Base-by-base conservation (phyloP, 2,797 vertebrate species). In the Cryptoprocta ferox region DNA sequence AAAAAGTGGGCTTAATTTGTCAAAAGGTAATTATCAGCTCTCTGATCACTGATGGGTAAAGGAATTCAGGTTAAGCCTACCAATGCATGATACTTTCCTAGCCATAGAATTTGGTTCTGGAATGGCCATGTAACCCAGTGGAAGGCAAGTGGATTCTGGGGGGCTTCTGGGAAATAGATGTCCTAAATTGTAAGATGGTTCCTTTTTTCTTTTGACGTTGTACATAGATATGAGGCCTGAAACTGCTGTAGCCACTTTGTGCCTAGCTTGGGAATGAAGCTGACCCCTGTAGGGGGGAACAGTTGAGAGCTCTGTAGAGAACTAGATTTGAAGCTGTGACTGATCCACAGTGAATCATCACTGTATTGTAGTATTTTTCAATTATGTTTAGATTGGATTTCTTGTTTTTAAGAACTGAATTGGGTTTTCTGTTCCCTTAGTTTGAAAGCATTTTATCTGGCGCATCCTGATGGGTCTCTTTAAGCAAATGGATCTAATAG, bases 401-500 rank as follows among this genome's bases (percentile, higher is more conserved):
- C 86, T 73, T 91, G 2, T 81, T 87, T 73, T 39, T 88, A 80
- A 94, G 42, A 88, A 42, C 70, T 71, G 53, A 91, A 88, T 37
- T 59, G 32, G 37, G 42, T 86, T 92, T 93, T 87, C 59, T 92
- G 48, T 78, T 87, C 71, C 19, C 35, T 95, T 37, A 15, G 42
- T 82, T 82, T 93, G 92, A 63, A 97, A 89, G 37, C 24, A 65
- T 89, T 94, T 92, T 94, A 89, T 92, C 30, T 80, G 88, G 84
- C 26, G 66, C 37, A 39, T 84, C n/a, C 45, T 91, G 65, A 78
- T 32, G 61, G 53, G 39, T 66, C 30, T 92, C 68, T 90, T 45
- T 83, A 50, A 35, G n/a, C 61, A 95, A 82, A 82, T 28, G 32
- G 0, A n/a, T 73, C 21, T 88, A 80, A 26, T 83, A 78, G 78